A percentile compares a stretch with the other conserved stretches of the same genome.
Evolutionary conservation across 2,113 vertebrate genomes (phyloP).

Genomic region (Petrocephalus zakoni): DNA sequence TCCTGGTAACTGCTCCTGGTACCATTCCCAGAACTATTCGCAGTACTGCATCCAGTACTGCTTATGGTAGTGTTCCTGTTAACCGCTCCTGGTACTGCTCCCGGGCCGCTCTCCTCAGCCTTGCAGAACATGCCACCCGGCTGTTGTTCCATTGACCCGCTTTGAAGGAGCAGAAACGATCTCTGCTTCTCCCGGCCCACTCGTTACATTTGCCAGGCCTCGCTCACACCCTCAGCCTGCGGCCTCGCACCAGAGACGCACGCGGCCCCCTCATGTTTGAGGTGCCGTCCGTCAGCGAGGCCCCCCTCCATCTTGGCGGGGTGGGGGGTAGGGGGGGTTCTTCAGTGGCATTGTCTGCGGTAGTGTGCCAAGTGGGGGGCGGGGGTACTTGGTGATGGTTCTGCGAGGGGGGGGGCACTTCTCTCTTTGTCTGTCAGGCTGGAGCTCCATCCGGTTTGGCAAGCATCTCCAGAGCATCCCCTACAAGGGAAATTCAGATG

Average conservation of each 20-base stretch:
- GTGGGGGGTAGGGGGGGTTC: background rate
- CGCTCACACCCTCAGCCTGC: background rate
- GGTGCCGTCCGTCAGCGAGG: background rate
- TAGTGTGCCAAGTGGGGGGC: background rate
- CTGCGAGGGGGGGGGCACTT: background rate
- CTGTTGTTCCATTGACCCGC: background rate
- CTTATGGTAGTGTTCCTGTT: too few species aligned
- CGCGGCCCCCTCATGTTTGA: conserved; percentile 1
- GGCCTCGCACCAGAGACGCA: background rate
- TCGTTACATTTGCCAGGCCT: background rate
- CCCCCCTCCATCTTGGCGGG: background rate
- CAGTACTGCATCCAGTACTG: too few species aligned
- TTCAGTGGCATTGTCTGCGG: conserved; percentile 6
- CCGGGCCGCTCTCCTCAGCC: background rate
- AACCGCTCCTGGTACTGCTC: background rate
- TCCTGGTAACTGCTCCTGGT: background rate
- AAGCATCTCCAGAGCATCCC: conserved; percentile 10
- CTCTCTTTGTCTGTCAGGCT: conserved; percentile 18
- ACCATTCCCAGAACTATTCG: background rate
- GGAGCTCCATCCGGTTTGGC: background rate
- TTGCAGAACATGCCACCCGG: background rate
- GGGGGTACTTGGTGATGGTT: background rate
- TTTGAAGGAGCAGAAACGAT: background rate
- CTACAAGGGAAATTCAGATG: conserved; percentile 9
- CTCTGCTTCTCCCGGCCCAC: too few species aligned